Base-by-base conservation (phyloP, 2,113 vertebrate species). In the Athene cunicularia region DNA sequence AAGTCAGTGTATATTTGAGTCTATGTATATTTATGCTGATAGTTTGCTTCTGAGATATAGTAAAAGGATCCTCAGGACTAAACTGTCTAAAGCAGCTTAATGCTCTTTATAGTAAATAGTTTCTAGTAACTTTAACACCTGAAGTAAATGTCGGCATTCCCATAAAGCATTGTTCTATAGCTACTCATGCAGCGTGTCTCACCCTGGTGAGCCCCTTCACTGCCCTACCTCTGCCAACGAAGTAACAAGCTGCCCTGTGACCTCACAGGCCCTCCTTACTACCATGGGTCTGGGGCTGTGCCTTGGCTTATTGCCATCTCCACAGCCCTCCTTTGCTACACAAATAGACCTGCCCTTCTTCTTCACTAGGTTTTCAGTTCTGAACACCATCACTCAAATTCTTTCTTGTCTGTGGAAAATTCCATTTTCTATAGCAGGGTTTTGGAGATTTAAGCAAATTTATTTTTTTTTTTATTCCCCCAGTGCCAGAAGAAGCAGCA, bases 181-280 rank as follows among this genome's bases (percentile, higher is more conserved):
- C 43, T 83, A n/a, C 60, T 47, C n/a, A 35, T 1, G 0, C 16
- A 47, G 11, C 24, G 13, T 11, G 15, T 9, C 23, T 59, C 37
- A 53, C 12, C 13, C 32, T 28, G 26, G 5, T 33, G 27, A 71
- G 22, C 7, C 15, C 22, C 16, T 8, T 14, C 10, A 33, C 22
- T 49, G 4, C 10, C 7, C 27, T 50, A 1, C 33, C 33, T 55
- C 32, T 67, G 11, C 14, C 26, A 47, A 5, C 1, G 2, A 13
- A 15, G 21, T 43, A 88, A 35, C 3, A 19, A 72, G 32, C 16
- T 39, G 16, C 26, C 1, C 26, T 1, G 1, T 43, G 14, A 45
- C 5, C 8, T 45, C 9, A 0, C 1, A 23, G 28, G 8, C 3
- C 8, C 15, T 80, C 9, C 13, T 32, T 71, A 11, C 14, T 58